Conservation (phyloP, 1,140 invertebrate species). For the Trypoxylus dichotomus region DNA sequence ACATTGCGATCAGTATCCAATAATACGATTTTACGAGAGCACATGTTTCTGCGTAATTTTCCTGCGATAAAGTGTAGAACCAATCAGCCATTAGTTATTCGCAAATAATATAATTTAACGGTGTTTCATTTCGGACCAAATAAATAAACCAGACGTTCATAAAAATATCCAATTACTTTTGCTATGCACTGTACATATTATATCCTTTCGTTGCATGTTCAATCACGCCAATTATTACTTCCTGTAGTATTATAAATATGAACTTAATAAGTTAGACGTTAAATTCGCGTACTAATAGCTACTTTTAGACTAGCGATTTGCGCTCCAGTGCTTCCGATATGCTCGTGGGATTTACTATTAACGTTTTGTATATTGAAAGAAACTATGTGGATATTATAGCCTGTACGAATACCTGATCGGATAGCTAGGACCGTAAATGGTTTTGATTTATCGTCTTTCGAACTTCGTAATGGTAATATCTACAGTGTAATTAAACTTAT, state of each 20-base stretch:
- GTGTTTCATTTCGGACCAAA: too few relatives aligned
- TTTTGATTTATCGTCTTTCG: neutral
- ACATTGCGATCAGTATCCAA: too few relatives aligned
- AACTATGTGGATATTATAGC: too few relatives aligned
- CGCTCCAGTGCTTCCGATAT: neutral
- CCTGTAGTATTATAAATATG: conserved; percentile 7
- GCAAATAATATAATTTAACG: too few relatives aligned
- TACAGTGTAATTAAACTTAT: neutral
- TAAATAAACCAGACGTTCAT: too few relatives aligned
- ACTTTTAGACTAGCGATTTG: neutral
- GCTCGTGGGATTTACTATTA: neutral
- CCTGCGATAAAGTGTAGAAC: too few relatives aligned
- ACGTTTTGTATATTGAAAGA: too few relatives aligned
- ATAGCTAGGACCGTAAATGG: neutral
- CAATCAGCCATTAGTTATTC: too few relatives aligned
- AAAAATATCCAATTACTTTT: too few relatives aligned
- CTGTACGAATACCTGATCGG: neutral
- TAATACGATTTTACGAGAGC: too few relatives aligned
- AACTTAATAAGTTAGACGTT: neutral
- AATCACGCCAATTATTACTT: neutral
- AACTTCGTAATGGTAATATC: neutral
- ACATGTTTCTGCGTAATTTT: too few relatives aligned
- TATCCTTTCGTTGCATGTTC: neutral
- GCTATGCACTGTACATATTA: neutral
- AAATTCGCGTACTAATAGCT: conserved; percentile 2